These are phyloP conservation scores for Sialis fuliginosa DNA, from an alignment of 2,888 invertebrate genomes.

Conservation along the genomic window DNA sequence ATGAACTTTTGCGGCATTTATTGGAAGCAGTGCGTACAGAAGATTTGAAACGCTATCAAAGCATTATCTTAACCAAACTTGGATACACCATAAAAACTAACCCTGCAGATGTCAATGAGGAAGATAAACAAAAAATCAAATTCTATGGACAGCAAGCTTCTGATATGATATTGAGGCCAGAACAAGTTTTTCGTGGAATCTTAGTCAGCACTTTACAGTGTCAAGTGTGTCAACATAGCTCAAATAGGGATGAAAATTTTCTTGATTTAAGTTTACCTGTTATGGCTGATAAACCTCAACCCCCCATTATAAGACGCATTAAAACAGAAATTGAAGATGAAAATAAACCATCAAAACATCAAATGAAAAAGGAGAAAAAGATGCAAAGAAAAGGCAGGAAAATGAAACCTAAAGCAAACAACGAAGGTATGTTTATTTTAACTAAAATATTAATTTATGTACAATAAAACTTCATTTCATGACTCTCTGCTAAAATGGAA, in stretches of 20 bases:
- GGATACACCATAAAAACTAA: conserved; percentile 37
- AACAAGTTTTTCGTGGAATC: conserved; percentile 86
- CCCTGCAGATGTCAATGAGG: conserved; percentile 58
- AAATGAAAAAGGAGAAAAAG: conserved; percentile 44
- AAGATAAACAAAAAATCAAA: conserved; percentile 59
- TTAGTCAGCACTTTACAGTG: conserved; percentile 81
- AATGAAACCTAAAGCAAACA: conserved; percentile 22
- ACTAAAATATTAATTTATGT: no score
- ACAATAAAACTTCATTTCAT: no score
- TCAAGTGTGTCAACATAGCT: conserved; percentile 73
- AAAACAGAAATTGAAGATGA: conserved; percentile 29
- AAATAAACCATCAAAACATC: conserved; percentile 42
- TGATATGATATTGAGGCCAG: conserved; percentile 59
- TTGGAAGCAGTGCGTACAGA: conserved; percentile 71
- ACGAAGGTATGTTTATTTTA: no score
- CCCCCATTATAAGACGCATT: conserved; percentile 33
- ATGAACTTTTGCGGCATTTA: conserved; percentile 80
- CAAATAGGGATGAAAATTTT: conserved; percentile 80
- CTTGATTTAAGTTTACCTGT: conserved; percentile 89
- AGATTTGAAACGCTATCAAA: conserved; percentile 62
- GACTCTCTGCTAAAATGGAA: no score
- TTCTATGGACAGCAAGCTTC: conserved; percentile 69
- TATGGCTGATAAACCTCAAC: conserved; percentile 52
- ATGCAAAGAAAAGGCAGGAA: conserved; percentile 35
- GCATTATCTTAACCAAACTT: conserved; percentile 58